Percentiles rank a stretch among this genome's conserved stretches.
These are phyloP conservation scores for Melanargia galathea DNA, from an alignment of 2,888 invertebrate genomes.

Conservation along the genomic window DNA sequence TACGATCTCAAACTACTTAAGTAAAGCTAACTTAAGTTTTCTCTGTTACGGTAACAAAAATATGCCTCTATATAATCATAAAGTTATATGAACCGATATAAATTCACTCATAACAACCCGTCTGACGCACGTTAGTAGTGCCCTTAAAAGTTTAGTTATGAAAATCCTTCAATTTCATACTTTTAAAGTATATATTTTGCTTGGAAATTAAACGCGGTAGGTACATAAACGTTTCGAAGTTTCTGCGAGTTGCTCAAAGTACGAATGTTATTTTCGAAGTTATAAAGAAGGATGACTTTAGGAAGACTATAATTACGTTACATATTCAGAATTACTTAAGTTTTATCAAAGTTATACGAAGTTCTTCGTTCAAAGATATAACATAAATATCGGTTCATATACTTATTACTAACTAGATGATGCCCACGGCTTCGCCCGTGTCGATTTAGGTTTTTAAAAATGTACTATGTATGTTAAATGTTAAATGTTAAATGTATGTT, in stretches of 20 bases:
- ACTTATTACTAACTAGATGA: too few relatives aligned
- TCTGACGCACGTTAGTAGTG: slow-evolving; percentile 1
- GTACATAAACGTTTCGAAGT: slow-evolving; percentile 1
- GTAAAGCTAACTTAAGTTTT: not conserved
- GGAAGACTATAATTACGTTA: not conserved
- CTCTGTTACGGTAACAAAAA: slow-evolving; percentile 5
- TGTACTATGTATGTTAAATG: too few relatives aligned
- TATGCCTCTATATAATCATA: not conserved
- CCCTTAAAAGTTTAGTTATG: slow-evolving; percentile 12
- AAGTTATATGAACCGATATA: slow-evolving; percentile 6
- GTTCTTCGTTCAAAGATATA: too few relatives aligned
- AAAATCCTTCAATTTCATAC: slow-evolving; percentile 23
- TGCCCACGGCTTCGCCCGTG: too few relatives aligned
- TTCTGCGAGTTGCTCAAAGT: not conserved
- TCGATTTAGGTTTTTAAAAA: too few relatives aligned
- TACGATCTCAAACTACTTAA: not conserved
- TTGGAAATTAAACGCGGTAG: slow-evolving; percentile 22
- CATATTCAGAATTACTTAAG: not conserved
- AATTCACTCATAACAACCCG: slow-evolving; percentile 14
- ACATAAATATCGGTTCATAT: too few relatives aligned
- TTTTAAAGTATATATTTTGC: slow-evolving; percentile 19
- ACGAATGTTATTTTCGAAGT: not conserved
- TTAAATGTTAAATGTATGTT: too few relatives aligned
- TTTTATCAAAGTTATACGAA: too few relatives aligned
- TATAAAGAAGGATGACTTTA: not conserved